Base-by-base conservation (phyloP, 2,797 vertebrate species). In the Rhinatrema bivittatum region DNA sequence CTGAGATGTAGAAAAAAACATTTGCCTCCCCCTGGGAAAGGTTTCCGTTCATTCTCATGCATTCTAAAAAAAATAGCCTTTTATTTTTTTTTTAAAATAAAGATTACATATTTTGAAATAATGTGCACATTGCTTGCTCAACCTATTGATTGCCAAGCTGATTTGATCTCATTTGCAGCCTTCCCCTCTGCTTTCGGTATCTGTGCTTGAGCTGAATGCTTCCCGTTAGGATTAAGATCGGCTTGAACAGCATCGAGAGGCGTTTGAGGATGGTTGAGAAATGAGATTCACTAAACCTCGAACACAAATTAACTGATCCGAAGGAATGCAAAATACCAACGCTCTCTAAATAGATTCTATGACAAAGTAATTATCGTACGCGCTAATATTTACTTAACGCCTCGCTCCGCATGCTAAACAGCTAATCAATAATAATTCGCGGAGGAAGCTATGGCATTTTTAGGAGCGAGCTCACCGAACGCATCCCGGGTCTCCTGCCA, bases 371-470 rank as follows among this genome's bases (percentile, higher is more conserved):
- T 25, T 13, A 41, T 40, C 49, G 40, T 44, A 33, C 53, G 44
- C 32, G 45, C 18, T 32, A 56, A 43, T 39, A 32, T 46, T 50
- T 25, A 17, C 28, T 4, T 41, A 37, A n/a, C 37, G 36, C 26
- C 49, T 53, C 39, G 9, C 17, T 41, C 39, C 46, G 49, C 50
- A 48, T 40, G 32, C 32, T 62, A 54, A 70, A 56, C 47, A 50
- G 41, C 47, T 68, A 67, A 62, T 69, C 72, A 64, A 40, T 52
- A 50, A 41, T 45, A 23, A n/a, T 32, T 39, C 34, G 40, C 43
- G 57, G 65, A 64, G 56, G 55, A 62, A 62, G 44, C 34, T 16
- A 32, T 44, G 46, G 13, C 28, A 26, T 56, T 65, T n/a, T 71
- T 58, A 50, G 50, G 44, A 29, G 42, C 40, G 62, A 61, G 48